These are phyloP conservation scores for Diglossa cyanea DNA, from an alignment of 2,797 vertebrate genomes.

Conservation along the genomic window DNA sequence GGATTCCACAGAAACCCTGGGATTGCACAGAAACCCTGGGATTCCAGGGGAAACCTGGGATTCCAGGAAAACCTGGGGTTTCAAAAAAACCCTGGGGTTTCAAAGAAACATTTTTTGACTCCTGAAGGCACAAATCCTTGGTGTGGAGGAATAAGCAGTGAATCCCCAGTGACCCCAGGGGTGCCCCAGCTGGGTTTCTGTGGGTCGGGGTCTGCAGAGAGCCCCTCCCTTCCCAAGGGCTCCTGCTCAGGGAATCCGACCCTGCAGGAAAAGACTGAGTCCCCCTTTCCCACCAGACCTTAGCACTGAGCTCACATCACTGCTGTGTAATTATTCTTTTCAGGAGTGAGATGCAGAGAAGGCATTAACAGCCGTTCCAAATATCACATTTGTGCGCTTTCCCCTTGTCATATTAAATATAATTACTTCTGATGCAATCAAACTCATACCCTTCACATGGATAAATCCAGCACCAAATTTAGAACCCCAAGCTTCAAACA, in stretches of 20 bases:
- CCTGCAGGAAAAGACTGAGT: not conserved
- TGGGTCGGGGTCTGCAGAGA: not conserved
- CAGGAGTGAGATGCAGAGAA: slow-evolving; percentile 30
- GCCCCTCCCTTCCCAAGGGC: not conserved
- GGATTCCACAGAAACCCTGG: no score
- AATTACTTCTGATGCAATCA: slow-evolving; percentile 60
- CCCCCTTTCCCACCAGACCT: not conserved
- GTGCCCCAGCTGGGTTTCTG: not conserved
- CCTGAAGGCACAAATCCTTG: not conserved
- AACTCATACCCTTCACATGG: slow-evolving; percentile 2
- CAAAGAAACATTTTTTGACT: not conserved
- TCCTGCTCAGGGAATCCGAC: not conserved
- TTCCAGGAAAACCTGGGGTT: no score
- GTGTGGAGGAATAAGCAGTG: not conserved
- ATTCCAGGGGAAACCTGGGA: no score
- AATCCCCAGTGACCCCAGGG: no score
- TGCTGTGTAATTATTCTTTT: slow-evolving; percentile 22
- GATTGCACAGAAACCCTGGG: no score
- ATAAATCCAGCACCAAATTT: slow-evolving; percentile 41
- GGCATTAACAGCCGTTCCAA: slow-evolving; percentile 20
- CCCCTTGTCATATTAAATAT: slow-evolving; percentile 49
- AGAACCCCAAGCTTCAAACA: not conserved
- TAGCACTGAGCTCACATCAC: not conserved
- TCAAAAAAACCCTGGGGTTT: rapidly evolving
- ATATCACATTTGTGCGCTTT: slow-evolving; percentile 35